Evolutionary conservation across 2,797 vertebrate species (phyloP), one percentile per base, ranked within the genome.

Genomic region (Corythornis leucogaster): DNA sequence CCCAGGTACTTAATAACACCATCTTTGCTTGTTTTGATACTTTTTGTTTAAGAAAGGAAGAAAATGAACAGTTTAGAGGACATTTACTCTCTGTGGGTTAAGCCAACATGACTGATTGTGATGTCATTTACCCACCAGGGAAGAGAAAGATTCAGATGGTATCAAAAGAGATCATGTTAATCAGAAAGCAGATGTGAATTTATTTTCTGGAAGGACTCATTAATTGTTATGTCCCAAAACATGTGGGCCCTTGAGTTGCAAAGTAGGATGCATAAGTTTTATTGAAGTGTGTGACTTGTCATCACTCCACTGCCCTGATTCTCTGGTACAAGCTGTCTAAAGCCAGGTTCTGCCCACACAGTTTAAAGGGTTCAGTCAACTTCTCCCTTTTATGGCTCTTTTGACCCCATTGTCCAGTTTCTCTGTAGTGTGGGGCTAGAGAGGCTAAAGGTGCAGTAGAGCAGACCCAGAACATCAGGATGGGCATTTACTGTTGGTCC

Each of bases 61-160:
- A 74, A 94, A 80, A 73, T 28, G 45, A 85, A 59, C 43, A 10
- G 51, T 89, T 91, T 92, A 75, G 85, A 92, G 92, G 89, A 89
- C 92, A 83, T 83, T 89, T 87, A 83, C 24, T 85, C 84, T 85
- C 91, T 75, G 73, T 63, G 43, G 81, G 54, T 85, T 92, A 80
- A 87, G 62, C 75, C 84, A 91, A 63, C 62, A 68, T 87, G 88
- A 89, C 73, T 92, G 76, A 94, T 94, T 90, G 86, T 89, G 62
- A 85, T 93, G 92, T 94, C 84, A 70, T 92, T 88, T 90, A 76
- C 83, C 74, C 94, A 93, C 70, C n/a, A 78, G 91, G 86, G 86
- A 94, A 38, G 46, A 58, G 40, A 80, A 92, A 18, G 69, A 78
- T 77, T 92, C 76, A 85, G 43, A 55, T 48, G 89, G 54, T 66